These are phyloP conservation scores for Coptodon rendalli DNA, from an alignment of 2,113 vertebrate genomes.

Conservation along the genomic window DNA sequence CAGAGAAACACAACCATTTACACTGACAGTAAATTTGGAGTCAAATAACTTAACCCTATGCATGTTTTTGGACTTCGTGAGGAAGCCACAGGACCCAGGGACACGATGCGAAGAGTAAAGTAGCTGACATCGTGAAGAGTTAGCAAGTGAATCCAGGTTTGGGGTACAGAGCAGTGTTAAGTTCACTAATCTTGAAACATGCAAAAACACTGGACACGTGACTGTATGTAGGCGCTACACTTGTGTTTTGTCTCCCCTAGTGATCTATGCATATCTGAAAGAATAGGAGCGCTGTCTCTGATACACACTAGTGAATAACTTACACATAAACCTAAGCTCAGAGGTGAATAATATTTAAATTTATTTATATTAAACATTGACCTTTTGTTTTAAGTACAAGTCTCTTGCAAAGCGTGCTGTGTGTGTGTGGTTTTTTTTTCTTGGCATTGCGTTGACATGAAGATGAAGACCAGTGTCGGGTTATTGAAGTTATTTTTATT, in stretches of 20 bases:
- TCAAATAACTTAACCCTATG: background rate
- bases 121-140: background rate
- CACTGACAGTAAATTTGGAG: background rate
- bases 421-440: background rate
- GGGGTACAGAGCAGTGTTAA: background rate
- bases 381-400: constrained; percentile 32
- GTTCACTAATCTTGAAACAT: background rate
- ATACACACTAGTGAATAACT: constrained; percentile 40
- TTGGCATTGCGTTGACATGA: background rate
- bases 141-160: background rate
- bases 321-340: constrained; percentile 14
- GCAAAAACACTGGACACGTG: constrained; percentile 35
- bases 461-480: constrained; percentile 1
- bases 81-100: background rate
- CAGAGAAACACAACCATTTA: background rate
- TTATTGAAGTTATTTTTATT: constrained; percentile 71
- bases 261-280: constrained; percentile 65
- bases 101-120: background rate
- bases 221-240: constrained; percentile 14
- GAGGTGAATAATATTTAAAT: constrained; percentile 24
- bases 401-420: background rate
- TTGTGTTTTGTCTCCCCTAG: constrained; percentile 21
- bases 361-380: constrained; percentile 65
- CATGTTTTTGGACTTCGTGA: background rate
- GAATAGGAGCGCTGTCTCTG: constrained; percentile 8